Base-by-base conservation (phyloP, 2,888 invertebrate genomes). In the Ischnus inquisitorius region DNA sequence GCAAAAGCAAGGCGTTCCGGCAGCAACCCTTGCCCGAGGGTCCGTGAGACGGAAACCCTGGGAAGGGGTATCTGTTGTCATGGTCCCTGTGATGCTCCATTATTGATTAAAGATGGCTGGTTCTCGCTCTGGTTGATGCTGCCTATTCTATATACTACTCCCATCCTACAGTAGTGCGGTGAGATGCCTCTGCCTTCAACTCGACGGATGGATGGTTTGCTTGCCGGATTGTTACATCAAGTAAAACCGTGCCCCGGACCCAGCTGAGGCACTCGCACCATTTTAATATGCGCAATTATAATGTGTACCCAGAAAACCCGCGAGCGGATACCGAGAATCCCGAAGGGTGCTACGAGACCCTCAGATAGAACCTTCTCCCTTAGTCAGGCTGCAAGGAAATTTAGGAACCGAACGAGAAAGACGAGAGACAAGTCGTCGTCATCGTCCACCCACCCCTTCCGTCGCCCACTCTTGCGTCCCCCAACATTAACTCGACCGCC, bases 31-130 rank as follows among this genome's bases (percentile, higher is more conserved):
- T 91, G 91, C 91, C 90, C 88, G 88, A 87, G 90, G 90, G 89
- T 91, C 90, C 90, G 88, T 88, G 92, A 90, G 92, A 90, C 88
- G 88, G 87, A 90, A 88, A 89, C 86, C 88, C 87, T 87, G 89
- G 87, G 87, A 87, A 89, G 89, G 92, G 91, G 91, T 92, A 92
- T 93, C 93, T 93, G 93, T 93, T 93, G 93, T 93, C 93, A 93
- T 93, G 93, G 93, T 93, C 93, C 93, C 93, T 93, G 86, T 87
- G 92, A 93, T 93, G 93, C 91, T 93, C 92, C 93, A 93, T 93
- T 93, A 93, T 93, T 93, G 93, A 93, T 93, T 93, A 92, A 93
- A 93, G 93, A 93, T 93, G 93, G 93, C 92, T 92, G 92, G 89
- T 79, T 84, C 74, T 75, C 76, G 54, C 84, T 79, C 79, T 60